Evolutionary conservation across 2,113 vertebrate genomes (phyloP).

Genomic region (Neolamprologus fasciatus): DNA sequence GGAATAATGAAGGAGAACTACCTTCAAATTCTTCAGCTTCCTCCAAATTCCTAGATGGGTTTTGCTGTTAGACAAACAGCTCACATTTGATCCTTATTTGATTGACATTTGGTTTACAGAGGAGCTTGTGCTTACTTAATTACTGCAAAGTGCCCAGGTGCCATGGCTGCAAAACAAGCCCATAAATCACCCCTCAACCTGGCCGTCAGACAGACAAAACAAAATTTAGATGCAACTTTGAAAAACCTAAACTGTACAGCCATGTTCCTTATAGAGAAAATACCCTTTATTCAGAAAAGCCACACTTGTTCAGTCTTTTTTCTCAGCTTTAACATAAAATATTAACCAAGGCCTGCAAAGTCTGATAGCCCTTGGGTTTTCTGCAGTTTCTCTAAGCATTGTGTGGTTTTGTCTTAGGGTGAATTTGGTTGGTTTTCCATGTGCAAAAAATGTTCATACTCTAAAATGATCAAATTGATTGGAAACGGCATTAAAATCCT

Average conservation of each 20-base stretch:
- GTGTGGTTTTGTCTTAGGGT: background rate
- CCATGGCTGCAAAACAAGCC: rapidly evolving
- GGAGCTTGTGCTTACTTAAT: rapidly evolving
- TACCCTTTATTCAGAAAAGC: rapidly evolving
- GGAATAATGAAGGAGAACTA: background rate
- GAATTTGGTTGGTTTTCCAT: background rate
- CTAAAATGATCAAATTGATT: background rate
- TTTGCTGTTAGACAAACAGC: background rate
- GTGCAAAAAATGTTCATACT: background rate
- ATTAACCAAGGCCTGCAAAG: background rate
- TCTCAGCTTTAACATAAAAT: background rate
- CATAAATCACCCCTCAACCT: background rate
- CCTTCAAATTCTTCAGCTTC: background rate
- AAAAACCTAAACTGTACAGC: background rate
- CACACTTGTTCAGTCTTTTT: background rate
- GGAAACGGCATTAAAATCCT: background rate
- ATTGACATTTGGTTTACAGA: background rate
- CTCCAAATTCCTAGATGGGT: background rate
- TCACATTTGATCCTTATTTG: background rate
- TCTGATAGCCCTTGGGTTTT: background rate
- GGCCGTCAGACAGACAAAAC: rapidly evolving
- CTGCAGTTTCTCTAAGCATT: background rate
- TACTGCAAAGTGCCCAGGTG: background rate
- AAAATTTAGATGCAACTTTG: background rate
- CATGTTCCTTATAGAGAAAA: rapidly evolving